Evolutionary conservation across 2,113 vertebrate genomes (phyloP).

Genomic region (Laticauda laticaudata): DNA sequence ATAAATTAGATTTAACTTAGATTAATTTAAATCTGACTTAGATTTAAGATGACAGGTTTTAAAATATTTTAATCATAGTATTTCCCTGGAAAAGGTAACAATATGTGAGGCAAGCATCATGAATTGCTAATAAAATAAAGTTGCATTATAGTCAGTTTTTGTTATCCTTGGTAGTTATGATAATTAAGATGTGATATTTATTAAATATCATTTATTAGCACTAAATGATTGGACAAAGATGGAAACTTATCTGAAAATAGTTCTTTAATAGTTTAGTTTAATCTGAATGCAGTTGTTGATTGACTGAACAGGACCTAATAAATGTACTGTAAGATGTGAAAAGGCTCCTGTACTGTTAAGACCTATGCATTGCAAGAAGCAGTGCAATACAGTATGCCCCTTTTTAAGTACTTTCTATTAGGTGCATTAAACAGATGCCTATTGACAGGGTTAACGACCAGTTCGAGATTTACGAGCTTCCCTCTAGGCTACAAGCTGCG

Average conservation of each 20-base stretch:
- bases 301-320: neutral
- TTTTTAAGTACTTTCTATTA: neutral
- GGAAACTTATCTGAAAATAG: slow-evolving; percentile 18
- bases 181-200: slow-evolving; percentile 66
- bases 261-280: neutral
- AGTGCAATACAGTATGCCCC: neutral
- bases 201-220: slow-evolving; percentile 38
- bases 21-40: neutral
- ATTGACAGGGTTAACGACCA: neutral
- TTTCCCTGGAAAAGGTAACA: neutral
- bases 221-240: slow-evolving; percentile 14
- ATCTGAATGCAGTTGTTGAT: neutral
- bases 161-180: neutral
- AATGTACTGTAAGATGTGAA: neutral
- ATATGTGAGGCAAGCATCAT: neutral
- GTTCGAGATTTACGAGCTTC: no score
- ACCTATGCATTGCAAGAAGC: neutral
- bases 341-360: neutral
- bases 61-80: neutral
- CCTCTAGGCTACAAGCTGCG: no score
- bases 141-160: neutral
- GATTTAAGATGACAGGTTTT: neutral
- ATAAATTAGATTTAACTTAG: neutral
- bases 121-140: neutral
- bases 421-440: neutral